Evolutionary conservation across 2,888 invertebrate genomes (phyloP).

Genomic region (Lasioglossum zephyrum): DNA sequence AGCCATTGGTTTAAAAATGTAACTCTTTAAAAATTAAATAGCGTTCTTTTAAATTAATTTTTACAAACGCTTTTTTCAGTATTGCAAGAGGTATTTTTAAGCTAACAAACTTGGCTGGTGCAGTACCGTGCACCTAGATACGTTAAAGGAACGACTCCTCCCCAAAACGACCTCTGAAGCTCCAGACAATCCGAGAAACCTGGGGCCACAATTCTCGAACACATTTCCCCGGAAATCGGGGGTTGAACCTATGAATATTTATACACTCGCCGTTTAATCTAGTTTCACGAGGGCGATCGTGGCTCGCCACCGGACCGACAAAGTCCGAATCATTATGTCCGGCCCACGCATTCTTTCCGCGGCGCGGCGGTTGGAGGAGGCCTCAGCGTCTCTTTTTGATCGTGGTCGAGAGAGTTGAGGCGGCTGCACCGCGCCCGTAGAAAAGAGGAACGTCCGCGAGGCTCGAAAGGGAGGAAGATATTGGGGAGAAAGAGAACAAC

Average conservation of each 20-base stretch:
- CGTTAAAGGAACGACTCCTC: background rate
- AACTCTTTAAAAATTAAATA: too few relatives aligned
- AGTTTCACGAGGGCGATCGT: slow-evolving; percentile 63
- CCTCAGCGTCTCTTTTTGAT: slow-evolving; percentile 73
- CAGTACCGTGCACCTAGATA: background rate
- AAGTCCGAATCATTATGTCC: slow-evolving; percentile 82
- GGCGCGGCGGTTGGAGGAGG: slow-evolving; percentile 69
- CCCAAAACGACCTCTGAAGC: background rate
- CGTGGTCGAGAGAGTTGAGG: slow-evolving; percentile 60
- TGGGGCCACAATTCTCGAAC: background rate
- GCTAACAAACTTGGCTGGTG: too few relatives aligned
- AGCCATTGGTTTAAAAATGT: too few relatives aligned
- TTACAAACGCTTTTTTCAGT: too few relatives aligned
- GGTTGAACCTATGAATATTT: slow-evolving; percentile 55
- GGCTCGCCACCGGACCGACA: slow-evolving; percentile 75
- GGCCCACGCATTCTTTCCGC: slow-evolving; percentile 81
- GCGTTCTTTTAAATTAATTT: too few relatives aligned
- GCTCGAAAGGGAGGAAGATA: slow-evolving; percentile 36
- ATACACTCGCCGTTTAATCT: slow-evolving; percentile 61
- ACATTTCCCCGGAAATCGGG: background rate
- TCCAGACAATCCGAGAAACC: background rate
- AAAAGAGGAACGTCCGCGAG: slow-evolving; percentile 49
- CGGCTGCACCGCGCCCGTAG: slow-evolving; percentile 47
- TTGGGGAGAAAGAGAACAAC: slow-evolving; percentile 29
- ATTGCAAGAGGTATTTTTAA: too few relatives aligned